Conservation (phyloP, 1,140 invertebrate species). For the Rhopalosiphum padi region DNA sequence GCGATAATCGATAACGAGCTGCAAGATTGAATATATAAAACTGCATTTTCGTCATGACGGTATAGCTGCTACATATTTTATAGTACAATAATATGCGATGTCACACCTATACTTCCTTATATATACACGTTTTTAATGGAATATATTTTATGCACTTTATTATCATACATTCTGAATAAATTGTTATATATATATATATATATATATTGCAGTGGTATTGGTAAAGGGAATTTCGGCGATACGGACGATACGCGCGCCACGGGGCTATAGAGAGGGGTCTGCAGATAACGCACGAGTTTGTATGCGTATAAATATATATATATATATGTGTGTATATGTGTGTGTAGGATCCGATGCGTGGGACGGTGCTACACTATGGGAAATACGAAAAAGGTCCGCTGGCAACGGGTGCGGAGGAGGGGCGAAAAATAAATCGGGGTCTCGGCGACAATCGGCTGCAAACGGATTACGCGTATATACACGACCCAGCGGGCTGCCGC, state of each 20-base stretch:
- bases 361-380: not conserved
- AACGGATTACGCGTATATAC: constrained; percentile 41
- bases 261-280: not conserved
- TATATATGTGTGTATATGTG: not conserved
- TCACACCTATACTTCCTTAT: not conserved
- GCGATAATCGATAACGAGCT: not conserved
- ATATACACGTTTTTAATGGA: not conserved
- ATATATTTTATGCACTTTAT: not conserved
- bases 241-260: too few species aligned
- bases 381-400: not conserved
- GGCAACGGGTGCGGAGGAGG: not conserved
- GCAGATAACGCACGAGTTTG: not conserved
- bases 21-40: not conserved
- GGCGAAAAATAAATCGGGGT: constrained; percentile 34
- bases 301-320: not conserved
- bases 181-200: not conserved
- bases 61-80: too few species aligned
- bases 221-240: too few species aligned
- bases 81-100: too few species aligned
- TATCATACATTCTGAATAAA: not conserved
- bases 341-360: not conserved
- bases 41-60: not conserved
- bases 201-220: too few species aligned
- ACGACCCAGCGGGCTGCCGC: constrained; percentile 4
- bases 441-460: constrained; percentile 17